A percentile compares a stretch with the other conserved stretches of the same genome.
Conservation (phyloP, 2,797 vertebrate species). For the Pterois miles region DNA sequence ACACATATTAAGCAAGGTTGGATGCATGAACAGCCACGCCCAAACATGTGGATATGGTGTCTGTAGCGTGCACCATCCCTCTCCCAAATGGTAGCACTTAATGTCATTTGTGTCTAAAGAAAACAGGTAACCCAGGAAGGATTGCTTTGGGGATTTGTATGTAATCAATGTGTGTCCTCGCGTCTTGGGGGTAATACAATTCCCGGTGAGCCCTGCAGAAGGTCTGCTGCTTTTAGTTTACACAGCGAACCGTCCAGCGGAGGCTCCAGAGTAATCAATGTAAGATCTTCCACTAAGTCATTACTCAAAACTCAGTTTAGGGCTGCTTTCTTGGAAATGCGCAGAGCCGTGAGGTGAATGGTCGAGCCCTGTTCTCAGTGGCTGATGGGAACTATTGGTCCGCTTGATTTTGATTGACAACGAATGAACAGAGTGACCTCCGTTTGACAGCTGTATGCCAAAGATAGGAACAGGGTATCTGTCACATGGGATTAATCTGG, state of each 20-base stretch:
- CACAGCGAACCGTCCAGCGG: not conserved
- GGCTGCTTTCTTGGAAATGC: slow-evolving; percentile 20
- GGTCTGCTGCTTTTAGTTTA: slow-evolving; percentile 9
- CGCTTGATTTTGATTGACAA: slow-evolving; percentile 24
- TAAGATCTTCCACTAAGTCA: slow-evolving; percentile 28
- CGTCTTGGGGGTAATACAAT: slow-evolving; percentile 25
- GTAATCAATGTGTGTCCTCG: slow-evolving; percentile 14
- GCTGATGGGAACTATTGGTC: slow-evolving; percentile 35
- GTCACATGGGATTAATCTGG: slow-evolving; percentile 1
- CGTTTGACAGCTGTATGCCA: slow-evolving; percentile 13
- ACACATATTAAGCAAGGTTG: not conserved
- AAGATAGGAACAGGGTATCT: not conserved
- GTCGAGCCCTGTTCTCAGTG: not conserved
- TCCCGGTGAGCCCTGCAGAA: not conserved
- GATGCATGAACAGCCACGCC: not conserved
- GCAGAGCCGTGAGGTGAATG: not conserved
- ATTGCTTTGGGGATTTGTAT: slow-evolving; percentile 24
- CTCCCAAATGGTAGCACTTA: not conserved
- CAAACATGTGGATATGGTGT: not conserved
- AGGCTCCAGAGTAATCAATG: slow-evolving; percentile 43
- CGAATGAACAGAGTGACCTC: slow-evolving; percentile 28
- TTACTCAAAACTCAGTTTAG: slow-evolving; percentile 29
- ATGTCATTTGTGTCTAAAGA: slow-evolving; percentile 28
- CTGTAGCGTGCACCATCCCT: not conserved
- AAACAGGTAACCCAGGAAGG: slow-evolving; percentile 10